Conservation (phyloP, 2,888 invertebrate genomes). For the Glaucopsyche alexis region DNA sequence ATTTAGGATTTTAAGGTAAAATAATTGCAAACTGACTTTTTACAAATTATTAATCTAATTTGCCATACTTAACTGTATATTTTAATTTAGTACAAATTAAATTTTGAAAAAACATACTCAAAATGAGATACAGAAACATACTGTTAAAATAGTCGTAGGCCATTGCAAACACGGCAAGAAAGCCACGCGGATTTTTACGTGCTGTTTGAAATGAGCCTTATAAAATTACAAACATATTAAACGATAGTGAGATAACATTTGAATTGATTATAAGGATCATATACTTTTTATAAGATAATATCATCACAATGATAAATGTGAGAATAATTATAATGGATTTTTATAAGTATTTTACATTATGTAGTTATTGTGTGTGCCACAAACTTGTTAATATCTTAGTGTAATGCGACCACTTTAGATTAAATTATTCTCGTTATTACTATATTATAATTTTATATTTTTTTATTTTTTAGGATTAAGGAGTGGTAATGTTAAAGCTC, state of each 20-base stretch:
- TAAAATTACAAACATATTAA: neutral
- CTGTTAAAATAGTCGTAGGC: too few species aligned
- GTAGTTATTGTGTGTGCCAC: slow-evolving; percentile 25
- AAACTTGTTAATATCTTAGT: neutral
- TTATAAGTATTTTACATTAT: slow-evolving; percentile 27
- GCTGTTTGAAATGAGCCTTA: neutral
- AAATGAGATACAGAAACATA: neutral
- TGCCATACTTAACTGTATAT: neutral
- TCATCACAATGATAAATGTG: slow-evolving; percentile 1
- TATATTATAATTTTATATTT: neutral
- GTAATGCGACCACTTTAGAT: neutral
- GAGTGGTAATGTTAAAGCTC: too few species aligned
- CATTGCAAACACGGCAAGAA: neutral
- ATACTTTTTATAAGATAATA: slow-evolving; percentile 18
- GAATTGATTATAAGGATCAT: slow-evolving; percentile 7
- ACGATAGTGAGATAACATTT: neutral
- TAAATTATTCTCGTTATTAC: neutral
- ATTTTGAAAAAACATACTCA: neutral
- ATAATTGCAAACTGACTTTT: neutral
- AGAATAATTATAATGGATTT: slow-evolving; percentile 7
- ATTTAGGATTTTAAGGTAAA: neutral
- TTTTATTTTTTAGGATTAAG: too few species aligned
- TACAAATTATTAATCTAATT: neutral
- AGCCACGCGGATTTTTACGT: neutral
- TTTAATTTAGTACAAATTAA: slow-evolving; percentile 3